These are phyloP conservation scores for Plecotus auritus DNA, from an alignment of 2,113 vertebrate species.

Conservation along the genomic window DNA sequence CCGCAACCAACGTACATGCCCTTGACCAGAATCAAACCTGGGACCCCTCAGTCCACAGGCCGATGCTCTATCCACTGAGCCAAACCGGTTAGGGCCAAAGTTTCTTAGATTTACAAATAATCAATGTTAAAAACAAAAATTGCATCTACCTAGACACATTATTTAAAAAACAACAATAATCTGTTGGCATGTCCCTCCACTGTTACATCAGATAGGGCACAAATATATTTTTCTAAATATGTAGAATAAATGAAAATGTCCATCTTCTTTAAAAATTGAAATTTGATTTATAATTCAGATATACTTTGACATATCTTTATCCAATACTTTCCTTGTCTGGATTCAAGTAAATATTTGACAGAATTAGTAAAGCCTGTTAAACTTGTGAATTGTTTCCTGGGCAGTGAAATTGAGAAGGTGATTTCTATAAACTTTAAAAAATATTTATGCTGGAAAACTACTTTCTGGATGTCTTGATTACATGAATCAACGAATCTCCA, in stretches of 20 bases:
- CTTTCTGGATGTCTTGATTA: constrained; percentile 18
- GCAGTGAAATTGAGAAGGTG: neutral
- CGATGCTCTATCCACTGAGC: no score
- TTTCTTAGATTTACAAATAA: constrained; percentile 9
- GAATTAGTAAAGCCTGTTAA: neutral
- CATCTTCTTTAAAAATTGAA: neutral
- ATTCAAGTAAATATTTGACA: neutral
- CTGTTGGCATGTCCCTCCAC: neutral
- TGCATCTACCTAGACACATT: neutral
- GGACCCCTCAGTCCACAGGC: no score
- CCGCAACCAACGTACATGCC: no score
- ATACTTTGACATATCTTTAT: neutral
- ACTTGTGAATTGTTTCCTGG: neutral
- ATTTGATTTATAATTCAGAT: constrained; percentile 31
- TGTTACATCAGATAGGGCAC: neutral
- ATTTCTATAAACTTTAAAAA: neutral
- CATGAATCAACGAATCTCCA: neutral
- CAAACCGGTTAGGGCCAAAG: no score
- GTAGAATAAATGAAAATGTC: neutral
- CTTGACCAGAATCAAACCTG: no score
- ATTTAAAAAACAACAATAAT: neutral
- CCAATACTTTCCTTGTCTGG: neutral
- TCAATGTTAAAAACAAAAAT: neutral
- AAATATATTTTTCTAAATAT: neutral
- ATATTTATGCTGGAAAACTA: neutral